Percentiles rank a stretch among this genome's conserved stretches.
phyloP scores from a whole-genome alignment of 1,140 invertebrate genomes.

The Propsilocerus akamusi region DNA sequence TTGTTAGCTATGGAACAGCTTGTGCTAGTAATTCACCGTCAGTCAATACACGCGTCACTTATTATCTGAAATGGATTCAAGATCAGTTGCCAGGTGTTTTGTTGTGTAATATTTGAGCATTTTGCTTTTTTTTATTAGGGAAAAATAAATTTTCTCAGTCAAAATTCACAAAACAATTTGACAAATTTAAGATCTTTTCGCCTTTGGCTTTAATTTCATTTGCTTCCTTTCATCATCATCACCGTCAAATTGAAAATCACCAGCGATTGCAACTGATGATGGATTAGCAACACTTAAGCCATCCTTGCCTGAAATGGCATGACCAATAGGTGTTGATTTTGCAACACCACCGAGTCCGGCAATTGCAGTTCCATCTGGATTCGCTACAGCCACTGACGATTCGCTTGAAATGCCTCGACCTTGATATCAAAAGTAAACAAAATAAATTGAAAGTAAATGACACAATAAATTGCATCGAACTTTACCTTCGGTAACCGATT shows the following conservation, averaged over 20 bases:
- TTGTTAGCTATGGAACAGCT: neutral
- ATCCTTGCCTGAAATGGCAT: neutral
- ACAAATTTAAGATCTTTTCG: neutral
- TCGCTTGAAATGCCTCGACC: neutral
- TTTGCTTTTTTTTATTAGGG: neutral
- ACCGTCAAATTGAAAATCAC: neutral
- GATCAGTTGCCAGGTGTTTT: neutral
- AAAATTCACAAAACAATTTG: neutral
- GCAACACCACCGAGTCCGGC: neutral
- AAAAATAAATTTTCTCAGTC: neutral
- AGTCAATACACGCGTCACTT: neutral
- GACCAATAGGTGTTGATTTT: neutral
- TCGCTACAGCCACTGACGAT: neutral
- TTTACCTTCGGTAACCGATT: slow-evolving; percentile 7
- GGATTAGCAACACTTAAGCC: neutral
- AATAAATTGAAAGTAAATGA: neutral
- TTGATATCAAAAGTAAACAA: neutral
- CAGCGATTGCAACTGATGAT: neutral
- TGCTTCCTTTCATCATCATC: neutral
- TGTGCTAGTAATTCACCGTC: neutral
- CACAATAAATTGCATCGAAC: neutral
- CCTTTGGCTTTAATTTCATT: neutral
- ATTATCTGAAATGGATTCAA: neutral
- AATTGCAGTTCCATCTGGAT: neutral
- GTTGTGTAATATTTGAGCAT: neutral